Conservation (phyloP, 2,888 invertebrate genomes). For the Scaptomyza tumidula region DNA sequence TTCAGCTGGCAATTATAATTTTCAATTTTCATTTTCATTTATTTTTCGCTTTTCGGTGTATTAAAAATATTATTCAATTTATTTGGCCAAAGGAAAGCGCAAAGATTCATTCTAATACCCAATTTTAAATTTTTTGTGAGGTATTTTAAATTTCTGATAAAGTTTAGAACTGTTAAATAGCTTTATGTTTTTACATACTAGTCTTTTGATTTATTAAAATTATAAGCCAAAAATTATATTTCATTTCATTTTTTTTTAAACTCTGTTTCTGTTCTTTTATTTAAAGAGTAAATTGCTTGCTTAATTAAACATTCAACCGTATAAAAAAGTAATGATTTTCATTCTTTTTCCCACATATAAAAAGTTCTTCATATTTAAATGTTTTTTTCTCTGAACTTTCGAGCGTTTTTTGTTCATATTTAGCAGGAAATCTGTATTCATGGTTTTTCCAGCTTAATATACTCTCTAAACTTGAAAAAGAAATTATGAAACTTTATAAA, state of each 20-base stretch:
- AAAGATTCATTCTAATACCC: slow-evolving; percentile 28
- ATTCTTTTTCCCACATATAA: neutral
- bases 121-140: neutral
- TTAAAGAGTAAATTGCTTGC: no score
- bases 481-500: neutral
- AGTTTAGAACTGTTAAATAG: no score
- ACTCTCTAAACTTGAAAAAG: neutral
- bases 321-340: neutral
- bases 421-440: neutral
- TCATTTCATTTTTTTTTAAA: no score
- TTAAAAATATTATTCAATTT: slow-evolving; percentile 77
- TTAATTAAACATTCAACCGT: no score
- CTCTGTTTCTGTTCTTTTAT: no score
- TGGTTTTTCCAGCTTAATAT: neutral
- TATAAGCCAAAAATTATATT: no score
- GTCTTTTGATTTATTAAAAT: no score
- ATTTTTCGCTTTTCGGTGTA: slow-evolving; percentile 28
- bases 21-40: slow-evolving; percentile 29
- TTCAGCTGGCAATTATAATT: slow-evolving; percentile 79
- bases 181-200: no score
- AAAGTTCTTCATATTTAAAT: neutral
- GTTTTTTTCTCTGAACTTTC: neutral
- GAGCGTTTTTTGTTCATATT: neutral
- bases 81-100: slow-evolving; percentile 45
- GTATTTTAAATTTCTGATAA: neutral